A percentile compares a stretch with the other conserved stretches of the same genome.
phyloP scores from a whole-genome alignment of 2,888 invertebrate genomes.

The Malacosoma neustria region DNA sequence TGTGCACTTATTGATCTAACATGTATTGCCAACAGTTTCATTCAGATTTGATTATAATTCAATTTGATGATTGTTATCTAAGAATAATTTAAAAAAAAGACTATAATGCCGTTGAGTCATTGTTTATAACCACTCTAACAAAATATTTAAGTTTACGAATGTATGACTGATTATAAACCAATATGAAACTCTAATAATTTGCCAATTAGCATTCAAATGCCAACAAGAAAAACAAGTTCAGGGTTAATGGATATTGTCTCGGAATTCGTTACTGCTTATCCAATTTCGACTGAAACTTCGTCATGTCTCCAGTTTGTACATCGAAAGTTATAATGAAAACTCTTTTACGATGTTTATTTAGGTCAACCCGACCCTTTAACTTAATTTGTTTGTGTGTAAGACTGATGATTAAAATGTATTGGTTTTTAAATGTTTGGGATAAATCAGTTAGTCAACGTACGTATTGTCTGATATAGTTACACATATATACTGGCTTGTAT shows the following conservation, averaged over 20 bases:
- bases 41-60: no score
- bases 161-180: no score
- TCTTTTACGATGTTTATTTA: conserved; percentile 18
- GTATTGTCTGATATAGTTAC: no score
- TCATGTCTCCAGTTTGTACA: not conserved
- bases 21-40: no score
- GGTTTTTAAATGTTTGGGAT: not conserved
- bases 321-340: not conserved
- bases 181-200: no score
- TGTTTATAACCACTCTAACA: no score
- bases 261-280: not conserved
- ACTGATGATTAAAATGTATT: conserved; percentile 3
- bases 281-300: not conserved
- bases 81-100: no score
- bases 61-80: no score
- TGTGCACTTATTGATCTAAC: no score
- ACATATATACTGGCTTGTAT: not conserved
- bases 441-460: not conserved
- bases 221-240: not conserved
- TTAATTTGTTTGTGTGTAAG: conserved; percentile 17
- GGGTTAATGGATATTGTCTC: not conserved
- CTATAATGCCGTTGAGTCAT: no score
- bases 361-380: conserved; percentile 21
- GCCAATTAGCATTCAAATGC: not conserved
- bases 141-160: no score